phyloP scores from a whole-genome alignment of 2,113 vertebrate genomes.

The Ammodytes dubius region DNA sequence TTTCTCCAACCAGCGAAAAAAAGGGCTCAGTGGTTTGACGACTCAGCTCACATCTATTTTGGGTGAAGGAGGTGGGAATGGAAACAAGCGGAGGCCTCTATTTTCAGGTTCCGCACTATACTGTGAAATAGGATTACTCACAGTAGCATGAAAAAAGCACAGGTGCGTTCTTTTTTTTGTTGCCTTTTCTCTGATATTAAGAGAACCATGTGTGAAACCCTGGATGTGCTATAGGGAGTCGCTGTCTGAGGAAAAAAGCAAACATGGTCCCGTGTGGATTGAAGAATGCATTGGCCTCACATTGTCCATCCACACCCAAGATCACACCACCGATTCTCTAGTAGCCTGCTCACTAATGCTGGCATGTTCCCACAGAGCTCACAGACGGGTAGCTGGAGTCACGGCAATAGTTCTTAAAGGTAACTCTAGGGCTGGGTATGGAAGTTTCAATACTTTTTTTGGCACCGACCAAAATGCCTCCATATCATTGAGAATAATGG shows the following conservation, averaged over 20 bases:
- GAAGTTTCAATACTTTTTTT: too few species aligned
- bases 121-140: slow-evolving; percentile 50
- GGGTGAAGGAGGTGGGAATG: slow-evolving; percentile 53
- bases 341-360: slow-evolving; percentile 21
- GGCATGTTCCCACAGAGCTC: slow-evolving; percentile 20
- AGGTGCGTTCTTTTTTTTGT: slow-evolving; percentile 66
- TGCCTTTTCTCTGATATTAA: slow-evolving; percentile 18
- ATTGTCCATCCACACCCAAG: slow-evolving; percentile 26
- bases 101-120: slow-evolving; percentile 60
- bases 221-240: slow-evolving; percentile 15
- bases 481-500: too few species aligned
- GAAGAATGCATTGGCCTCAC: slow-evolving; percentile 25
- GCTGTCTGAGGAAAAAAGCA: slow-evolving; percentile 13
- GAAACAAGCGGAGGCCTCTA: slow-evolving; percentile 59
- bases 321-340: slow-evolving; percentile 8
- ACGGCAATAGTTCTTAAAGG: slow-evolving; percentile 40
- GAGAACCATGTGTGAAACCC: slow-evolving; percentile 55
- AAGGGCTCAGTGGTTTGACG: slow-evolving; percentile 21
- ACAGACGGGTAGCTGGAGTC: background rate
- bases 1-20: slow-evolving; percentile 48
- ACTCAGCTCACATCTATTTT: slow-evolving; percentile 67
- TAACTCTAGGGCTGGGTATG: slow-evolving; percentile 49
- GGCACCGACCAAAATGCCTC: too few species aligned
- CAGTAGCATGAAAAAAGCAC: slow-evolving; percentile 48
- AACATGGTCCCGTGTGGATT: slow-evolving; percentile 9